phyloP scores from a whole-genome alignment of 2,797 vertebrate species.

The Ceryle rudis region DNA sequence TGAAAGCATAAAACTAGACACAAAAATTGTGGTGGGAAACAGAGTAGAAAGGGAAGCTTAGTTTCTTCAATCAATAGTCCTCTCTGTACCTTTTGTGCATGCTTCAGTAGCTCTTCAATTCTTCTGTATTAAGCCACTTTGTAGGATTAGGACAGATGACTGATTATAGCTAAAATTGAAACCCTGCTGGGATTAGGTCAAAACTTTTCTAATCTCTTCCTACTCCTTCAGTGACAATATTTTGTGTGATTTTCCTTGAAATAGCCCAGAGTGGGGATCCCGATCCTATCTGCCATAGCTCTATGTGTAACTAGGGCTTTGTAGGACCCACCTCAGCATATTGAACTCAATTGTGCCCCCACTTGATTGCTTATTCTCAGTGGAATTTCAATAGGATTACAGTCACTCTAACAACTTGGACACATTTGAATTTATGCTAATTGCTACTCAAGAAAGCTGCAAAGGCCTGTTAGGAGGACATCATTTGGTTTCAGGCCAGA shows the following conservation, averaged over 20 bases:
- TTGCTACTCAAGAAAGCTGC: neutral
- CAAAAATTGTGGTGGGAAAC: constrained; percentile 27
- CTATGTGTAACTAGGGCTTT: neutral
- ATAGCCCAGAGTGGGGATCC: neutral
- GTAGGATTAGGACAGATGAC: constrained; percentile 68
- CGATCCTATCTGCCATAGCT: neutral
- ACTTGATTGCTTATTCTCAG: neutral
- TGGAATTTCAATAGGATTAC: constrained; percentile 30
- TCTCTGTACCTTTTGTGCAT: constrained; percentile 59
- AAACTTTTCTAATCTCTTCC: constrained; percentile 33
- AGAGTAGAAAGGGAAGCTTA: constrained; percentile 57
- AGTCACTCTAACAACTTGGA: neutral
- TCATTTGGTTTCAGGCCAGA: neutral
- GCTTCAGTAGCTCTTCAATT: constrained; percentile 61
- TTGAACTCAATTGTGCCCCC: neutral
- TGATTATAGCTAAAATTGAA: constrained; percentile 62
- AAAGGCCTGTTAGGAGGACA: neutral
- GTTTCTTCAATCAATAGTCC: constrained; percentile 64
- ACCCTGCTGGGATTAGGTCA: constrained; percentile 24
- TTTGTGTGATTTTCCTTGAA: neutral
- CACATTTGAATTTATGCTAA: neutral
- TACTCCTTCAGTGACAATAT: neutral
- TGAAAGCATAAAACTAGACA: constrained; percentile 26
- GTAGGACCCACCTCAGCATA: neutral
- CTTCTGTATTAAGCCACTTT: constrained; percentile 56